These are phyloP conservation scores for Anoplius nigerrimus DNA, from an alignment of 2,888 invertebrate species.

Conservation along the genomic window DNA sequence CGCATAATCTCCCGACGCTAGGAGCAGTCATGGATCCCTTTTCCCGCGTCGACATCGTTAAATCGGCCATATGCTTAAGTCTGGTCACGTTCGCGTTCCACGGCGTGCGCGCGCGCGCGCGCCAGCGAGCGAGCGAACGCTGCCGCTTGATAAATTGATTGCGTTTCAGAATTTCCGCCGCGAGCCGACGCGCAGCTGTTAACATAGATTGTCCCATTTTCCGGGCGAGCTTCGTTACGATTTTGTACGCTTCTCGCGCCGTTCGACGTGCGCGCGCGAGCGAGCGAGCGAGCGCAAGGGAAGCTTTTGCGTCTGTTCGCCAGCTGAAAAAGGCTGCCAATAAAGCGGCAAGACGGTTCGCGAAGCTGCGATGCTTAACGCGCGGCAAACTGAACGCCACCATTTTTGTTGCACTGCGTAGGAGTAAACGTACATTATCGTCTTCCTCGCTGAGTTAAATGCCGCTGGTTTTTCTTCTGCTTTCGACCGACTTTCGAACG, in stretches of 20 bases:
- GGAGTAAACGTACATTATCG: too few relatives aligned
- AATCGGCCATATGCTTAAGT: slow-evolving; percentile 61
- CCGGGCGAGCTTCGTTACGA: slow-evolving; percentile 23
- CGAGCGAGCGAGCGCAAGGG: background rate
- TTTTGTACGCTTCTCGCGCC: slow-evolving; percentile 14
- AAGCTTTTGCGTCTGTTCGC: too few relatives aligned
- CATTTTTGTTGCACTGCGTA: too few relatives aligned
- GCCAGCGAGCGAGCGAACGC: too few relatives aligned
- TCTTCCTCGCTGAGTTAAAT: too few relatives aligned
- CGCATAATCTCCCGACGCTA: slow-evolving; percentile 50
- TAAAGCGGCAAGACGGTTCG: too few relatives aligned
- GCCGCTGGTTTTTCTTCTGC: too few relatives aligned
- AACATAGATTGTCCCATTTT: slow-evolving; percentile 43
- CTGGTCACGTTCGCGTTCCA: slow-evolving; percentile 64
- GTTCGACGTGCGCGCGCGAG: background rate
- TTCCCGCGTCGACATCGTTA: slow-evolving; percentile 43
- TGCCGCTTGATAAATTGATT: slow-evolving; percentile 69
- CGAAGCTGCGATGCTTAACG: too few relatives aligned
- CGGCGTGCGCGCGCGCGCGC: slow-evolving; percentile 23
- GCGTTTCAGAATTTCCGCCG: slow-evolving; percentile 27
- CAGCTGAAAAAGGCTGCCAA: too few relatives aligned
- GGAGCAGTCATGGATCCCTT: slow-evolving; percentile 55
- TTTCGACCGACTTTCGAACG: too few relatives aligned
- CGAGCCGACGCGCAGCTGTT: slow-evolving; percentile 56
- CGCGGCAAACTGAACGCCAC: too few relatives aligned